Base-by-base conservation (phyloP, 2,888 invertebrate genomes). In the Aproaerema taeniolella region DNA sequence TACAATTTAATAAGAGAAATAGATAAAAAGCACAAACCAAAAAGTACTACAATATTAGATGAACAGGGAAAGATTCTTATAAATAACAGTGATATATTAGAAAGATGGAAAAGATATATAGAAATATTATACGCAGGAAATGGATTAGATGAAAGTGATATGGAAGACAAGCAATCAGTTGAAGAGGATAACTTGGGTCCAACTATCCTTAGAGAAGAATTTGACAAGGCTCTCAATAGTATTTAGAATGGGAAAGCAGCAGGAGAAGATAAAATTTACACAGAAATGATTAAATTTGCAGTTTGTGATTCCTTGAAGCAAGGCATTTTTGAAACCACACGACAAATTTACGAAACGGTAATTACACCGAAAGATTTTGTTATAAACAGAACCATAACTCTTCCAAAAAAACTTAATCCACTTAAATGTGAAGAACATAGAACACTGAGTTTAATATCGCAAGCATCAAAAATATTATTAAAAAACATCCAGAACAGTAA, bases 221-320 rank as follows among this genome's bases (percentile, higher is more conserved):
- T 38, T 15, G 25, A 25, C 11, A 20, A 32, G 12, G 32, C 32
- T 11, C 11, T 40, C 10, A 36, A 17, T 1, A 25, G 16, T 26
- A 35, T 35, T 8, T 10, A 40, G 16, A 36, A 35, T 15, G 40
- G 40, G 1, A 40, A 40, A 35, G 36, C 35, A 25, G 36, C 36
- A 25, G 35, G 35, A 25, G 26, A 36, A 6, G 35, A 40, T 15
- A 10, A 20, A 10, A 35, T 34, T 2, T 29, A 30, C 10, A 40
- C 31, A 4, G 36, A 40, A 31, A 4, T 40, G 14, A 35, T 40
- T 8, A 32, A 32, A 32, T 32, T 17, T 10, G 17, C 6, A 10
- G 11, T 2, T 7, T 32, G 17, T n/a, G 20, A 17, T 3, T 11
- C 20, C 2, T 7, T 30, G 12, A 8, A 12, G 2, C 10, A 32